Evolutionary conservation across 2,113 vertebrate genomes (phyloP), one percentile per base, ranked within the genome.

Genomic region (Poeciliopsis retropinna): DNA sequence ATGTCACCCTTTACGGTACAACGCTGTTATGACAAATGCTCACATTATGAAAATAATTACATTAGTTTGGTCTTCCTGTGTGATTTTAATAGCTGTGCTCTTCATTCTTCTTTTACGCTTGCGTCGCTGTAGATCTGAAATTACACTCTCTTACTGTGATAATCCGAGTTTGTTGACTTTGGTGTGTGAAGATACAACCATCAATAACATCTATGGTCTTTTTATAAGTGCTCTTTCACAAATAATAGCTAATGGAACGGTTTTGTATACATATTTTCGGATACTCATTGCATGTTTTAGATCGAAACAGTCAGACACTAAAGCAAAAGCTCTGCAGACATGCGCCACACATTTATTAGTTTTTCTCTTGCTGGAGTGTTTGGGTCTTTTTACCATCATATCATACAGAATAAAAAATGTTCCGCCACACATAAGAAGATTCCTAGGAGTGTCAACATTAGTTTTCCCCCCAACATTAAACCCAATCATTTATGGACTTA

Each of bases 401-500:
- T 92, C 93, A 1, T 94, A 94, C 81, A 91, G 94, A 72, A 12
- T 95, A 3, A 79, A 41, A 0, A 28, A 83, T 15, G 15, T 88
- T 32, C 82, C 93, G 1, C 79, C 83, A 2, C 39, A 89, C 64
- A 72, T 92, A 15, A 86, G 91, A 60, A 85, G 77, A 70, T 92
- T 94, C 57, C 83, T 91, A 0, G 92, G 88, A 3, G 29, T 92
- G 32, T 85, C 85, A 0, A 85, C 89, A 13, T 83, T 94, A 27
- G 89, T 94, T 64, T 90, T 94, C 0, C 93, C 94, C 0, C 92
- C 93, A 1, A 86, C 84, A 2, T 1, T 95, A 11, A 95, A 95
- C 84, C 94, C 94, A 30, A 91, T 95, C 29, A 91, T 95, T 41
- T 95, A 95, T 27, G 93, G 94, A 27, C 75, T 94, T 2, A 94